Evolutionary conservation across 2,797 vertebrate genomes (phyloP), one percentile per base, ranked within the genome.

Genomic region (Gastrophryne carolinensis): DNA sequence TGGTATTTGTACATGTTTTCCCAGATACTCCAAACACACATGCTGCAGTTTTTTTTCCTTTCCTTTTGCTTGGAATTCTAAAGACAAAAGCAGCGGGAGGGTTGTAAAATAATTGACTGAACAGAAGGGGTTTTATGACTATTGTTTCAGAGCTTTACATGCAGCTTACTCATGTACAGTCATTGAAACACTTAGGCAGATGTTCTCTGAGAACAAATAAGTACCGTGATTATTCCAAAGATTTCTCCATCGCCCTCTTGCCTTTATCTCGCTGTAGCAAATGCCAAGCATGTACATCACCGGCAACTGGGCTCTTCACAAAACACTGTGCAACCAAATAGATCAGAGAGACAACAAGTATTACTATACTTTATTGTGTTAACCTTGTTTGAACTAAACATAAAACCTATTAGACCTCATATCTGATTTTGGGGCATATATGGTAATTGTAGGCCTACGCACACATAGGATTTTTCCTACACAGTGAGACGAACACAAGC

Each of bases 121-220:
- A 35, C 65, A 75, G 56, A 68, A 75, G 64, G 32, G 17, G 24
- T 68, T 62, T 75, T 66, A 75, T 53, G 58, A 67, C 56, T 54
- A 61, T 61, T 75, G 64, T 69, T 75, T 60, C 44, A 67, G 69
- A 53, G 71, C 44, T 54, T 75, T 75, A 60, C 73, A 44, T 30
- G 47, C 56, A 44, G 57, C 54, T 75, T 75, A 69, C 65, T 75
- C 32, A 52, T 62, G 47, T 62, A 68, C 73, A 75, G 54, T 61
- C 44, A 37, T 23, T 23, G 53, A 75, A 62, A 61, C 57, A 44
- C 64, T 69, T 69, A 75, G 65, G 68, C 73, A 75, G 73, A 75
- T 75, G 73, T 69, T 75, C 63, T 27, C 19, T 27, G 26, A 57
- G 39, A 75, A 75, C 54, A 75, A 61, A 68, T 54, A 53, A 50